phyloP scores from a whole-genome alignment of 2,888 invertebrate genomes.

The Tachina fera region DNA sequence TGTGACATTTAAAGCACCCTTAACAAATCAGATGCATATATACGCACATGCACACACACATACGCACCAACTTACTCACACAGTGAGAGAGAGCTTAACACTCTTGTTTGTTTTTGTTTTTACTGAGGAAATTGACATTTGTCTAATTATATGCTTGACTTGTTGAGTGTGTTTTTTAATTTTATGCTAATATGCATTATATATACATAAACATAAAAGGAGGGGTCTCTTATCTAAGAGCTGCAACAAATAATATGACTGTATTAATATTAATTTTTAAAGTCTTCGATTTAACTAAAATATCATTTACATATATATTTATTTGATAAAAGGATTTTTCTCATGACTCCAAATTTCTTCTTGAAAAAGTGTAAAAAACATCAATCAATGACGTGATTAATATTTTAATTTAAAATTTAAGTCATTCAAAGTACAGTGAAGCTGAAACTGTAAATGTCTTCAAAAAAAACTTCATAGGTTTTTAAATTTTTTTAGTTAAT shows the following conservation, averaged over 20 bases:
- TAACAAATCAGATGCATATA: conserved; percentile 9
- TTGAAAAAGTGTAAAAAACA: too few relatives aligned
- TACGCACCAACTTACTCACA: neutral
- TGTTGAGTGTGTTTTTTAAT: conserved; percentile 9
- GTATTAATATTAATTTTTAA: too few relatives aligned
- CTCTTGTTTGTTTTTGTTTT: conserved; percentile 11
- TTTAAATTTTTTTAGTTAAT: too few relatives aligned
- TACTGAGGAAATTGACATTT: conserved; percentile 42
- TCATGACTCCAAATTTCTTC: too few relatives aligned
- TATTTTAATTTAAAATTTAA: neutral
- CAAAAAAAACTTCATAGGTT: too few relatives aligned
- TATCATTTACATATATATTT: too few relatives aligned
- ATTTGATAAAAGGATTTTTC: too few relatives aligned
- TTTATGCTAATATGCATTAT: neutral
- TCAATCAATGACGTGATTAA: too few relatives aligned
- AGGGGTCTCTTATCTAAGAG: conserved; percentile 1
- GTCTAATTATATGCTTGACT: conserved; percentile 62
- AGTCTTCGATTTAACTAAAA: too few relatives aligned
- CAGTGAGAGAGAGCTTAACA: neutral
- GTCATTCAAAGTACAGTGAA: neutral
- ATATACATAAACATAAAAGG: neutral
- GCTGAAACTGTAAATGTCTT: too few relatives aligned
- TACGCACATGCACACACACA: neutral
- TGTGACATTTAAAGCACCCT: conserved; percentile 59
- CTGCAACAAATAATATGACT: too few relatives aligned